Evolutionary conservation across 2,113 vertebrate species (phyloP), one percentile per base, ranked within the genome.

Genomic region (Engystomops pustulosus): DNA sequence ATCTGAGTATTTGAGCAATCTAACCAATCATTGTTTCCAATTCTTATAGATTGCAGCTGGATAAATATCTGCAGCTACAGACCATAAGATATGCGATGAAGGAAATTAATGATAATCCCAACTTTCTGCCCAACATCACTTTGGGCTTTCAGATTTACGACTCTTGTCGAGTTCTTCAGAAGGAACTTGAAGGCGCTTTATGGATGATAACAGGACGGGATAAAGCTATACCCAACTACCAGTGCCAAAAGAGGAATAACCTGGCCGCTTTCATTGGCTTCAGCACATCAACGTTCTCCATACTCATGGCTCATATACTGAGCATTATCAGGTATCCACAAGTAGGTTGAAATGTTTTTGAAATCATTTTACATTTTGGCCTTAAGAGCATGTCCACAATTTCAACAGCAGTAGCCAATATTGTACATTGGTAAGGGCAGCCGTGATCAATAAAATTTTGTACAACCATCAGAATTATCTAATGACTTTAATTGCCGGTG

Each of bases 261-360:
- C 67, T 85, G n/a, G 51, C 83, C 27, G 86, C 86, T 17, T 25
- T 87, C 38, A 71, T 87, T 1, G 86, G 86, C 38, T 80, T 69
- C 62, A 51, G 58, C 34, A 80, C 55, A 3, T 87, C 86, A 18
- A 77, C 86, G 2, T 74, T 62, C 23, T 87, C 86, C 11, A 87
- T 82, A 3, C 60, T 76, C 8, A 79, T 87, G 79, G 83, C 86
- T 32, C 72, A 76, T 23, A 75, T 87, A 32, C 30, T 87, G 25
- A 80, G 62, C 18, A n/a, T 85, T 30, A 49, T 85, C 58, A 49
- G 41, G 36, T 82, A 72, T 15, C 86, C 86, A 44, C 86, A 87
- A 45, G 86, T 87, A 81, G 58, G 70, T 81, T n/a, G 8, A 44
- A 71, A 23, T 12, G 1, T 14, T 25, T 18, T 44, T 44, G 20